Conservation (phyloP, 2,113 vertebrate species). For the Perccottus glenii region DNA sequence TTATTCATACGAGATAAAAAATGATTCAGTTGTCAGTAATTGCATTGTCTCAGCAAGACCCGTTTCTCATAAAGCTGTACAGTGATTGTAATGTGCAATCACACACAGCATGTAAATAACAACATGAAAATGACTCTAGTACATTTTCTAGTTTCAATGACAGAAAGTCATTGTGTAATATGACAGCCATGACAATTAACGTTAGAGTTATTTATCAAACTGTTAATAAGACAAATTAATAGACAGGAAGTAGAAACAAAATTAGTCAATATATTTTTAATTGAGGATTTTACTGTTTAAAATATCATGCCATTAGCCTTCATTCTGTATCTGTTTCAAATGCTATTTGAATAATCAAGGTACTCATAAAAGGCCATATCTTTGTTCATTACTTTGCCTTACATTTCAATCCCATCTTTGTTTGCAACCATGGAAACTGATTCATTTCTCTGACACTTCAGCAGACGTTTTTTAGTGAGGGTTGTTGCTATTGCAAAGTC, state of each 20-base stretch:
- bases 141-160: not conserved
- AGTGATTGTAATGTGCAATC: constrained; percentile 14
- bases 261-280: too few relatives aligned
- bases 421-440: constrained; percentile 69
- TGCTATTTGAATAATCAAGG: constrained; percentile 1
- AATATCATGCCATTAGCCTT: constrained; percentile 24
- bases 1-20: constrained; percentile 39
- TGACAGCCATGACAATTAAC: not conserved
- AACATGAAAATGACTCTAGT: constrained; percentile 1
- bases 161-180: not conserved
- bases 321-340: constrained; percentile 5
- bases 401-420: constrained; percentile 46
- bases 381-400: constrained; percentile 32
- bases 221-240: too few relatives aligned
- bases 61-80: constrained; percentile 24
- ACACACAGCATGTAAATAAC: constrained; percentile 25
- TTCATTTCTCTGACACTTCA: constrained; percentile 22
- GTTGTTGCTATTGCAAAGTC: constrained; percentile 28
- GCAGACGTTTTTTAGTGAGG: constrained; percentile 29
- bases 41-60: constrained; percentile 28
- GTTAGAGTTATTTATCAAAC: not conserved
- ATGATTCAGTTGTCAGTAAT: constrained; percentile 44
- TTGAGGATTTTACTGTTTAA: constrained; percentile 15
- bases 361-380: constrained; percentile 29
- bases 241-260: not conserved